A percentile compares a stretch with the other conserved stretches of the same genome.
These are phyloP conservation scores for Dilophus febrilis DNA, from an alignment of 2,888 invertebrate genomes.

Conservation along the genomic window DNA sequence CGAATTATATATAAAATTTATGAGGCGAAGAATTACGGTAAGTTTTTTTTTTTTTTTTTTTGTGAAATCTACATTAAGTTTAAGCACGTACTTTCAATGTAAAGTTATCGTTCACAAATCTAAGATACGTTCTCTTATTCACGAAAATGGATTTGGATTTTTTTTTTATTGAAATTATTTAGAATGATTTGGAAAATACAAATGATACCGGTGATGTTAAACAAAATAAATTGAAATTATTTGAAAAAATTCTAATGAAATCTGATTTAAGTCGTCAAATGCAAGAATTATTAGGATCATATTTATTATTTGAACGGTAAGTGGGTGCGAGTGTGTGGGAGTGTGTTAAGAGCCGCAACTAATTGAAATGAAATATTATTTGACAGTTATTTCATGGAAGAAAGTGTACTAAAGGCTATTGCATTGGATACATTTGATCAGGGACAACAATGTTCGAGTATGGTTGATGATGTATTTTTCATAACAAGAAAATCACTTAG, in stretches of 20 bases:
- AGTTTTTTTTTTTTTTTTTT: constrained; percentile 14
- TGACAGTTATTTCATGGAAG: constrained; percentile 71
- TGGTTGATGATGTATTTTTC: constrained; percentile 96
- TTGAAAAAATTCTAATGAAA: constrained; percentile 49
- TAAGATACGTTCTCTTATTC: not conserved
- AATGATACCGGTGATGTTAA: constrained; percentile 34
- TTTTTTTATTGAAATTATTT: constrained; percentile 11
- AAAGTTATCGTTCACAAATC: not conserved
- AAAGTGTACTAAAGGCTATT: constrained; percentile 84
- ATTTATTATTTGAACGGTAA: constrained; percentile 74
- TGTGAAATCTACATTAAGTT: not conserved
- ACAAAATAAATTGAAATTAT: constrained; percentile 30
- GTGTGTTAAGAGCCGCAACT: not conserved
- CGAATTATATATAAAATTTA: constrained; percentile 81
- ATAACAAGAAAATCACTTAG: constrained; percentile 88
- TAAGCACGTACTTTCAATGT: constrained; percentile 9
- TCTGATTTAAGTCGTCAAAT: constrained; percentile 59
- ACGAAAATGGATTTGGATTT: constrained; percentile 2
- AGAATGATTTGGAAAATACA: constrained; percentile 47
- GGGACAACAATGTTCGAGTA: constrained; percentile 67
- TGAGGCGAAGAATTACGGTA: constrained; percentile 58
- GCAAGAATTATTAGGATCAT: constrained; percentile 72
- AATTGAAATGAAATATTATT: not conserved
- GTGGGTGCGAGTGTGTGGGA: not conserved
- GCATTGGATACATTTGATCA: constrained; percentile 56